Conservation (phyloP, 2,888 invertebrate species). For the Baronia brevicornis region DNA sequence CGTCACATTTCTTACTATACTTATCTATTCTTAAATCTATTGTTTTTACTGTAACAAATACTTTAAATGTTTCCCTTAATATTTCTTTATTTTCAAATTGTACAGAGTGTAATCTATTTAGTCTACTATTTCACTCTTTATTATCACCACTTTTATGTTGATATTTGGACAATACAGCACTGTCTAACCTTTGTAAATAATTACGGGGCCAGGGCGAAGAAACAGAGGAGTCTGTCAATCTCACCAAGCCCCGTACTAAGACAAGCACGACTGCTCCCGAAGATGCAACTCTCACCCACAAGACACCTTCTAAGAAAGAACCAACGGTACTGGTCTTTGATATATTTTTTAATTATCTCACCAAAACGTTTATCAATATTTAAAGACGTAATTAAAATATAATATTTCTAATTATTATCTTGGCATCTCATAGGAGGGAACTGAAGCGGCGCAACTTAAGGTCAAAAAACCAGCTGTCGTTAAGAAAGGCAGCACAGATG, state of each 20-base stretch:
- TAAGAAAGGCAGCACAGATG: conserved; percentile 57
- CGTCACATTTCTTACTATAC: too few relatives aligned
- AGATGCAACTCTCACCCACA: conserved; percentile 69
- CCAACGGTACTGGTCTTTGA: conserved; percentile 48
- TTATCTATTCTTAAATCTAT: too few relatives aligned
- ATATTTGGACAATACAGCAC: conserved; percentile 22
- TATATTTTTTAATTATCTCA: conserved; percentile 54
- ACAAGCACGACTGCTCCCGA: conserved; percentile 69
- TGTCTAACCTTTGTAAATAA: conserved; percentile 27
- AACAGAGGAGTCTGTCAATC: conserved; percentile 66
- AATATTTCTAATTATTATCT: conserved; percentile 2
- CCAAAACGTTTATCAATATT: conserved; percentile 13
- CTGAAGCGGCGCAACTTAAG: conserved; percentile 64
- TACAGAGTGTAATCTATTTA: too few relatives aligned
- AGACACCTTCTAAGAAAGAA: conserved; percentile 69
- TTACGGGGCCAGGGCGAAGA: conserved; percentile 60
- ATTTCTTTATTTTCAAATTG: too few relatives aligned
- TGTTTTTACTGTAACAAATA: too few relatives aligned
- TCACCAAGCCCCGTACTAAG: conserved; percentile 65
- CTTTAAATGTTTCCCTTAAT: too few relatives aligned
- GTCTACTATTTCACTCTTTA: not conserved
- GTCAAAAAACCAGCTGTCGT: conserved; percentile 66
- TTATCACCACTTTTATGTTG: not conserved
- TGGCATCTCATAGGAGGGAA: conserved; percentile 69
- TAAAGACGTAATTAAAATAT: conserved; percentile 1